Base-by-base conservation (phyloP, 2,888 invertebrate species). In the Parascotia fuliginaria region DNA sequence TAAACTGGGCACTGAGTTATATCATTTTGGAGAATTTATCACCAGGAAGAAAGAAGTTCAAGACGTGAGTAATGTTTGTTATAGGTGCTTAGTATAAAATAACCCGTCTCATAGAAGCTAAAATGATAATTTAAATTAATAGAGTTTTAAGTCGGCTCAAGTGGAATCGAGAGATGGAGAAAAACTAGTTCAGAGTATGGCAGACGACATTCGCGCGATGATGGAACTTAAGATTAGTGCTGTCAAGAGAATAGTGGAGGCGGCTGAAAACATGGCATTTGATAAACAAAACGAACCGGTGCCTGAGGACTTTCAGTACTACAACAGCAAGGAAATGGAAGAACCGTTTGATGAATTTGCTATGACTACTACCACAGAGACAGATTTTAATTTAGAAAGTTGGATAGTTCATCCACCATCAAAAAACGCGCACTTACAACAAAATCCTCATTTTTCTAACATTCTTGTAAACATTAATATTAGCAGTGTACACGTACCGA, bases 401-500 rank as follows among this genome's bases (percentile, higher is more conserved):
- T 92, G 93, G 85, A 92, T 93, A 45, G 81, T 86, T 34, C 81
- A 93, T 33, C 90, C 93, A 3, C 92, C 93, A 1, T 93, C 95
- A 11, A 94, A 93, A 75, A 93, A 94, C 68, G 94, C 95, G 55
- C 93, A 94, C 38, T 84, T 96, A 53, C 93, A 93, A 52, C 93
- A 93, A 65, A 96, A 96, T 81, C 88, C 94, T 27, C 96, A 97
- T 76, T 98, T 97, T 84, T 96, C 96, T 61, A 94, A 96, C 75
- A 95, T 95, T 56, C 94, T 94, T 19, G 95, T 96, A 19, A 97
- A 97, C 81, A 94, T 94, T 31, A 96, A 94, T 78, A 93, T 95
- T 79, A 97, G 97, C 77, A 96, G 98, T 57, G 97, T 98, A 32
- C 98, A 98, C 83, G 97, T 99, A 38, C 98, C 99, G 24, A 98